Conservation (phyloP, 2,888 invertebrate genomes). For the Drosophila flavopinicola region DNA sequence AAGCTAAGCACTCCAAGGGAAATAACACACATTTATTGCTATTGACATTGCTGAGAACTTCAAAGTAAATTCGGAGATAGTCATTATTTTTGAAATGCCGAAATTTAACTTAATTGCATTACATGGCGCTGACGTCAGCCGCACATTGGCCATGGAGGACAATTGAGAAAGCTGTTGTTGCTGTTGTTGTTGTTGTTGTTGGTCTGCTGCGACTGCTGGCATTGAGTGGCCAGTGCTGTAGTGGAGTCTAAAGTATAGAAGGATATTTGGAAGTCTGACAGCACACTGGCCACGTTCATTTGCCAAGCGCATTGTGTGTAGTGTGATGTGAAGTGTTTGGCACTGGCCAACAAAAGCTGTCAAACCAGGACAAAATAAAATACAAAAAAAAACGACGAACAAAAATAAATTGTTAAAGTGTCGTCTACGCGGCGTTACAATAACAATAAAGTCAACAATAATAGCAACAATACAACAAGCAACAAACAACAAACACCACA, state of each 20-base stretch:
- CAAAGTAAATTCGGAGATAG: constrained; percentile 63
- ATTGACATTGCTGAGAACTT: constrained; percentile 38
- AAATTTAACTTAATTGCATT: constrained; percentile 69
- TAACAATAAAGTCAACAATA: constrained; percentile 73
- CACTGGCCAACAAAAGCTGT: constrained; percentile 71
- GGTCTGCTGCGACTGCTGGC: constrained; percentile 8
- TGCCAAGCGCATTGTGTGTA: constrained; percentile 65
- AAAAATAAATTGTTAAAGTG: constrained; percentile 66
- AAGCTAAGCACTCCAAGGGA: not conserved
- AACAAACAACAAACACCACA: constrained; percentile 56
- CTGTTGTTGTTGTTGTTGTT: constrained; percentile 1
- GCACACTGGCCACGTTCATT: constrained; percentile 55
- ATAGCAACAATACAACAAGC: constrained; percentile 53
- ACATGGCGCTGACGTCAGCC: constrained; percentile 37
- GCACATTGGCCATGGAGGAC: constrained; percentile 9
- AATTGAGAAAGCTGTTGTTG: constrained; percentile 19
- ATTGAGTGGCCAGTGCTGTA: constrained; percentile 32
- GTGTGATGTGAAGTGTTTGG: constrained; percentile 71
- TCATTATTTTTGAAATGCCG: constrained; percentile 40
- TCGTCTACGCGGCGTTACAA: constrained; percentile 71
- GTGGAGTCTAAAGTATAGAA: constrained; percentile 16
- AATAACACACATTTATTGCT: constrained; percentile 11
- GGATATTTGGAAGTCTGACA: constrained; percentile 37
- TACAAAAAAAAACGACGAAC: constrained; percentile 15
- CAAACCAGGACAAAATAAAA: constrained; percentile 48